phyloP scores from a whole-genome alignment of 1,140 invertebrate genomes.

The Nymphalis io region DNA sequence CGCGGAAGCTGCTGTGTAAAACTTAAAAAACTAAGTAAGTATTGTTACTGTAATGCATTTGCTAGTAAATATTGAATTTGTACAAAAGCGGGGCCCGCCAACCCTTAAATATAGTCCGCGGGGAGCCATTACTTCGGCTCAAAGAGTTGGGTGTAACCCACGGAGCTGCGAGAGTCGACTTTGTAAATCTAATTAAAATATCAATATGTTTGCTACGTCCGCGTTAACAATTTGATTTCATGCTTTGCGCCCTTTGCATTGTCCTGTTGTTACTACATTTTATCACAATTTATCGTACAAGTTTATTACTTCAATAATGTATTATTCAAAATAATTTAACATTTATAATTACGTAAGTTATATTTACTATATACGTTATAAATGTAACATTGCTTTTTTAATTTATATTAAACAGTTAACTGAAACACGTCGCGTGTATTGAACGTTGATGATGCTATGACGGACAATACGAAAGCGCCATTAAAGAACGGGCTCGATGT shows the following conservation, averaged over 20 bases:
- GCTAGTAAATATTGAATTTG: conserved; percentile 78
- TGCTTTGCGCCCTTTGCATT: conserved; percentile 62
- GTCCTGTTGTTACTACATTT: conserved; percentile 15
- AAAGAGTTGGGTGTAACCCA: conserved; percentile 77
- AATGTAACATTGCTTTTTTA: too few relatives aligned
- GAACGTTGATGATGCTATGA: too few relatives aligned
- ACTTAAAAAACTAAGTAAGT: conserved; percentile 78
- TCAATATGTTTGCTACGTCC: conserved; percentile 75
- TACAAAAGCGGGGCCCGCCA: conserved; percentile 71
- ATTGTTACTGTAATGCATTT: conserved; percentile 79
- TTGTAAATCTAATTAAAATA: conserved; percentile 81
- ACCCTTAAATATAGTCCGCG: conserved; percentile 76
- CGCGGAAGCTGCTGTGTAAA: conserved; percentile 75
- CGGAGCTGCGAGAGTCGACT: conserved; percentile 65
- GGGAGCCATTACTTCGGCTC: conserved; percentile 77
- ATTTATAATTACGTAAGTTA: too few relatives aligned
- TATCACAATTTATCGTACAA: not conserved
- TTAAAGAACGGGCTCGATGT: too few relatives aligned
- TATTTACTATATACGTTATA: too few relatives aligned
- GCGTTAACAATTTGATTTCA: conserved; percentile 79
- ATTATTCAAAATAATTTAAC: too few relatives aligned
- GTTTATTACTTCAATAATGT: not conserved
- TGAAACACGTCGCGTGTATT: too few relatives aligned
- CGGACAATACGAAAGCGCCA: too few relatives aligned
- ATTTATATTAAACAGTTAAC: too few relatives aligned